Evolutionary conservation across 1,140 invertebrate genomes (phyloP).

Genomic region (Hyposmocoma kahamanoa): DNA sequence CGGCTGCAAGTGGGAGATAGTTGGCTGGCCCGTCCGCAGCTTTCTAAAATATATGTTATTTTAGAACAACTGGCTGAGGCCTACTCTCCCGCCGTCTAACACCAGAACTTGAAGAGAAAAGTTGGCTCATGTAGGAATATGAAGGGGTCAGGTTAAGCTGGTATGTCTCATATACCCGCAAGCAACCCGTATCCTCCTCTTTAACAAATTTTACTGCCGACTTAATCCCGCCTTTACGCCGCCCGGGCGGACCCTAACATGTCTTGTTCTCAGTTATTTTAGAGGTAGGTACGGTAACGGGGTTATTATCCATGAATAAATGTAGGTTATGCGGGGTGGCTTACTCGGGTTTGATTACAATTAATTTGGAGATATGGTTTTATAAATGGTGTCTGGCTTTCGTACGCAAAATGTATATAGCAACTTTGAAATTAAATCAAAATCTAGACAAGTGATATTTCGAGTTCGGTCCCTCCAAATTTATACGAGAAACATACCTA

Average conservation of each 20-base stretch:
- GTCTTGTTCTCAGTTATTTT: constrained; percentile 59
- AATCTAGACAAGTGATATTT: no score
- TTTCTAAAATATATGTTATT: no score
- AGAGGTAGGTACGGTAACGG: no score
- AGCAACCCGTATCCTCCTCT: constrained; percentile 55
- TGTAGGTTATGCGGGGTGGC: constrained; percentile 53
- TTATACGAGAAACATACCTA: no score
- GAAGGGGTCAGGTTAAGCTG: constrained; percentile 29
- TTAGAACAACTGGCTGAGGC: no score
- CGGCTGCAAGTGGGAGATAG: constrained; percentile 66
- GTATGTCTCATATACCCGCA: constrained; percentile 25
- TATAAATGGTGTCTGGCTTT: constrained; percentile 24
- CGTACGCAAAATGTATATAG: no score
- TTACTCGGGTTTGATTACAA: constrained; percentile 42
- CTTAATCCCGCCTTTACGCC: constrained; percentile 47
- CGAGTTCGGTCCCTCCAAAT: no score
- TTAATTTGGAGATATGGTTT: constrained; percentile 44
- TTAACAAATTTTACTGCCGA: constrained; percentile 66
- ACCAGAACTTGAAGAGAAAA: no score
- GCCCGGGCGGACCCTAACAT: constrained; percentile 31
- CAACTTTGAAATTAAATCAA: no score
- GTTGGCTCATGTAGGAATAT: neutral
- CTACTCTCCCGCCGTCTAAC: no score
- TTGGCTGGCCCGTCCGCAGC: constrained; percentile 43
- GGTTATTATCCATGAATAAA: constrained; percentile 62